Conservation (phyloP, 2,797 vertebrate species). For the Pangasius macronema region DNA sequence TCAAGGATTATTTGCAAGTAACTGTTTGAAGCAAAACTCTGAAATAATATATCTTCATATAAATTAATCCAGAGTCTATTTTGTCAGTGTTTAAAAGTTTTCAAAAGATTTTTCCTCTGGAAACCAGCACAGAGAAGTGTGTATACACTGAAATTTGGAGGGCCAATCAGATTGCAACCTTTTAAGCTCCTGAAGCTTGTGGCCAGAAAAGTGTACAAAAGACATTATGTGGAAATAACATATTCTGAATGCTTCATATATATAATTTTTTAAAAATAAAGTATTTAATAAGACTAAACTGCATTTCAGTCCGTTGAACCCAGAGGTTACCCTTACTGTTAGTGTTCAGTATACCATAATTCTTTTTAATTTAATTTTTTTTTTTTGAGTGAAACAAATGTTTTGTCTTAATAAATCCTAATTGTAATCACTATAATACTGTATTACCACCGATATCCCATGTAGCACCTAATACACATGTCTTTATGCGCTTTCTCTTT, state of each 20-base stretch:
- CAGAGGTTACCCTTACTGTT: neutral
- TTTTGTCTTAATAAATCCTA: neutral
- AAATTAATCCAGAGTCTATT: neutral
- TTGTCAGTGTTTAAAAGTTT: neutral
- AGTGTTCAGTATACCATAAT: neutral
- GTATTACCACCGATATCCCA: neutral
- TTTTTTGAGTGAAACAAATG: neutral
- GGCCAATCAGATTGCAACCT: neutral
- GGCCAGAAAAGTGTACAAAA: neutral
- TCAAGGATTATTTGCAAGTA: neutral
- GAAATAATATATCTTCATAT: neutral
- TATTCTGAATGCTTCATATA: neutral
- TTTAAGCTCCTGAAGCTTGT: neutral
- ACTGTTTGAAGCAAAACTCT: neutral
- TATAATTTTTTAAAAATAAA: neutral
- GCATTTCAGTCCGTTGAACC: neutral
- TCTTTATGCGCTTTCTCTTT: neutral
- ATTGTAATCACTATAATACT: neutral
- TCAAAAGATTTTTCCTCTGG: neutral
- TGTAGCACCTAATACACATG: neutral
- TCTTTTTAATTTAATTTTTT: neutral
- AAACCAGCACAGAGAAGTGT: neutral
- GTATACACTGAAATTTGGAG: neutral
- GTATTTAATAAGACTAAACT: neutral
- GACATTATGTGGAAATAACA: neutral